phyloP scores from a whole-genome alignment of 2,113 vertebrate genomes.

The Heterocephalus glaber region DNA sequence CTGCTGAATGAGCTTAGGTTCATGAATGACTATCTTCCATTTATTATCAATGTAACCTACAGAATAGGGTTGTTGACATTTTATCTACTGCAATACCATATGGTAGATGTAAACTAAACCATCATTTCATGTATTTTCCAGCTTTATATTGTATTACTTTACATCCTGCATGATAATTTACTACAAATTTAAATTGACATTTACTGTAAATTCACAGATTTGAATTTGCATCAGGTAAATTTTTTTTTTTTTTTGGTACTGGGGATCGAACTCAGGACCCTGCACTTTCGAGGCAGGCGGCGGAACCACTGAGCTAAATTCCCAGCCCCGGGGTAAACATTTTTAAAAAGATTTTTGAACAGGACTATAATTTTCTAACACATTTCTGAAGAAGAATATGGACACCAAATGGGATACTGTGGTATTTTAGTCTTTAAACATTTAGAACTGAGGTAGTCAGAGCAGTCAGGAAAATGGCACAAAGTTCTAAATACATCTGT shows the following conservation, averaged over 20 bases:
- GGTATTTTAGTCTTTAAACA: slow-evolving; percentile 29
- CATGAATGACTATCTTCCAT: neutral
- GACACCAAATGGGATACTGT: slow-evolving; percentile 15
- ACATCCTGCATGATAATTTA: slow-evolving; percentile 46
- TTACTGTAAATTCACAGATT: slow-evolving; percentile 67
- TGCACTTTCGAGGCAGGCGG: too few species aligned
- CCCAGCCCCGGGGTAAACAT: too few species aligned
- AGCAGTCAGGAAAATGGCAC: slow-evolving; percentile 2
- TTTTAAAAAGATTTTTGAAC: slow-evolving; percentile 32
- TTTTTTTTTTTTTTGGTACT: too few species aligned
- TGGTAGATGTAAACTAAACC: neutral
- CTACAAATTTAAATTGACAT: slow-evolving; percentile 47
- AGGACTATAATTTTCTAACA: slow-evolving; percentile 54
- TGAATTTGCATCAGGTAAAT: slow-evolving; percentile 65
- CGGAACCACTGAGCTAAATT: too few species aligned
- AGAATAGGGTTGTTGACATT: slow-evolving; percentile 8
- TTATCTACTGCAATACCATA: neutral
- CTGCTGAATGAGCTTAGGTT: neutral
- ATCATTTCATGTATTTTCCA: slow-evolving; percentile 11
- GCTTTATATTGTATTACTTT: slow-evolving; percentile 39
- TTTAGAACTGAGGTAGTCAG: neutral
- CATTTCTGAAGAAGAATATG: slow-evolving; percentile 53
- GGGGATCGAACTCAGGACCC: too few species aligned
- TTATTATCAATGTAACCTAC: neutral
- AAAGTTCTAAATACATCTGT: slow-evolving; percentile 47